Evolutionary conservation across 2,888 invertebrate species (phyloP), one percentile per base, ranked within the genome.

Genomic region (Phlogophora meticulosa): DNA sequence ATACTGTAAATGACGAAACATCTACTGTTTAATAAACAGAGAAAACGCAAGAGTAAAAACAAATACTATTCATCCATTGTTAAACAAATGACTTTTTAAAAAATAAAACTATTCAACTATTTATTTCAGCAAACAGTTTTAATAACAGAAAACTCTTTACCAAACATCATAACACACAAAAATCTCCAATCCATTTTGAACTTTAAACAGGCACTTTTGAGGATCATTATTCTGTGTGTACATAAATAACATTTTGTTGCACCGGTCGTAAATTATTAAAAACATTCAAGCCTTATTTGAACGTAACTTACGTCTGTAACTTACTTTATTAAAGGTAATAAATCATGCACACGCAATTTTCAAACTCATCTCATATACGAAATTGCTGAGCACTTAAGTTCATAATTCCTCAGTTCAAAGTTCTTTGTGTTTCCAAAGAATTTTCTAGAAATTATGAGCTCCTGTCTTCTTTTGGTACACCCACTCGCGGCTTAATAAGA

Each of bases 321-420:
- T 62, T 63, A 65, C 61, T 79, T 82, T 85, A 82, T 82, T 82
- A 85, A 78, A 78, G 58, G 78, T 81, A 71, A 83, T 85, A 82
- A 86, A 79, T 84, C 72, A 83, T 76, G 59, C 67, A 38, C 55
- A 61, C 59, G 13, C 36, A 64, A 63, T 60, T 71, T 42, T 7
- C 32, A 67, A 76, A 75, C 42, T 72, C 52, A 51, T 51, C 46
- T 65, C 28, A 45, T 57, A 43, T n/a, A 57, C 11, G 24, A 45
- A 60, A 13, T 58, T 57, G 11, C n/a, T 36, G 28, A 48, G 55
- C 34, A 61, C 15, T 32, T 59, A 42, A 70, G 32, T 64, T 76
- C 24, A 24, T 20, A 58, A 67, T 49, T 58, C 49, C 11, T 43
- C 32, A 10, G 38, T n/a, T n/a, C n/a, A n/a, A 67, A 51, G 59